Base-by-base conservation (phyloP, 2,888 invertebrate species). In the Tuberolachnus salignus region DNA sequence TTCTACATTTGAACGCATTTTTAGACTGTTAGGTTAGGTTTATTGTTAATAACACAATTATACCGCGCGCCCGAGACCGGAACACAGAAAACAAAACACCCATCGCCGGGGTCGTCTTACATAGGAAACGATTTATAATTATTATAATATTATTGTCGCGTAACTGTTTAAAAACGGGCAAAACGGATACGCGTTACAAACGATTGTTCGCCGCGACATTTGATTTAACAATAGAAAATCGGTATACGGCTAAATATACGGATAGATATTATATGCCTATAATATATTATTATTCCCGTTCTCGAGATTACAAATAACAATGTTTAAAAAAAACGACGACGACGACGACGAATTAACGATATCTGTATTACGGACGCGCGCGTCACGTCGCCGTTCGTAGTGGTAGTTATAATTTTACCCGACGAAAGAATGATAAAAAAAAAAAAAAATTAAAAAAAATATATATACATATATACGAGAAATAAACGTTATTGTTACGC, bases 401-500 rank as follows among this genome's bases (percentile, higher is more conserved):
- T 14, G 49, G 44, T 46, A 51, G 26, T 67, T 1, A 19, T 55
- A 42, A 9, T 14, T 57, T 23, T 19, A 44, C 34, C n/a, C 13
- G n/a, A 34, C 19, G 69, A 44, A 70, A 34, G 69, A 44, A 70
- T 23, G 57, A 70, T 57, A 44, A 44, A 70, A 44, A 34, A 34
- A 34, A 34, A 34, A 34, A 34, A 34, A 34, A n/a, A n/a, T n/a
- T n/a, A n/a, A n/a, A 34, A 34, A 34, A 34, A 34, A 34, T 34
- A 34, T 6, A 34, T 34, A 34, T 34, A 34, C 3, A 34, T 34
- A 34, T 34, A 70, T 70, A 59, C 59, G 26, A 49, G 19, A 49
- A 72, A 71, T 59, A 71, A 71, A 71, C 57, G 46, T 59, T 46
- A 71, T 71, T 71, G 57, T 71, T 57, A 59, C 14, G 23, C n/a